Base-by-base conservation (phyloP, 2,888 invertebrate species). In the Thecophora atra region DNA sequence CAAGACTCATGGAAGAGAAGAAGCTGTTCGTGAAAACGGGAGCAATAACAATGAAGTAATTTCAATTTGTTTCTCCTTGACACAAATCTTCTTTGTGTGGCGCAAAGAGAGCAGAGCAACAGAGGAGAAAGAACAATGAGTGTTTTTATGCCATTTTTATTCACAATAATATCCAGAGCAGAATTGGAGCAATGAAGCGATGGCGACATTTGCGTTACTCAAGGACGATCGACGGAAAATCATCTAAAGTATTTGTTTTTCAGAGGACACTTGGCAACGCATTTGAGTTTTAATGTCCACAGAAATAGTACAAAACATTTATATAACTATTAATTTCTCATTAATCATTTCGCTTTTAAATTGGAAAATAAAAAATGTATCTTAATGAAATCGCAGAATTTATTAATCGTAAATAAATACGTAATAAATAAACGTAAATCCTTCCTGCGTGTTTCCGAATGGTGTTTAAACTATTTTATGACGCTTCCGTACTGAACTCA, bases 401-500 rank as follows among this genome's bases (percentile, higher is more conserved):
- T n/a, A n/a, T n/a, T n/a, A n/a, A n/a, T n/a, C n/a, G n/a, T n/a
- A n/a, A n/a, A n/a, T n/a, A n/a, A n/a, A n/a, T n/a, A n/a, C n/a
- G n/a, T n/a, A n/a, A n/a, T n/a, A n/a, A n/a, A n/a, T n/a, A n/a
- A n/a, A n/a, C n/a, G n/a, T n/a, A n/a, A n/a, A n/a, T 60, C 8
- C 11, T 56, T n/a, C 30, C n/a, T 24, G n/a, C 17, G 42, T 47
- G 64, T 47, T 26, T 42, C n/a, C 24, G 17, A 44, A 44, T 26
- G 47, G 47, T 44, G 64, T 64, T 64, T 64, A 64, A 17, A 47
- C 13, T 21, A 24, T 17, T 44, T 64, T 62, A 60, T 37, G 60
- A 24, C 44, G 64, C 42, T 13, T 64, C 7, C 26, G 21, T 24
- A 24, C 42, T 17, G 47, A 64, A 47, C 64, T 64, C 13, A 42